Conservation (phyloP, 1,140 invertebrate genomes). For the Asbolus verrucosus region DNA sequence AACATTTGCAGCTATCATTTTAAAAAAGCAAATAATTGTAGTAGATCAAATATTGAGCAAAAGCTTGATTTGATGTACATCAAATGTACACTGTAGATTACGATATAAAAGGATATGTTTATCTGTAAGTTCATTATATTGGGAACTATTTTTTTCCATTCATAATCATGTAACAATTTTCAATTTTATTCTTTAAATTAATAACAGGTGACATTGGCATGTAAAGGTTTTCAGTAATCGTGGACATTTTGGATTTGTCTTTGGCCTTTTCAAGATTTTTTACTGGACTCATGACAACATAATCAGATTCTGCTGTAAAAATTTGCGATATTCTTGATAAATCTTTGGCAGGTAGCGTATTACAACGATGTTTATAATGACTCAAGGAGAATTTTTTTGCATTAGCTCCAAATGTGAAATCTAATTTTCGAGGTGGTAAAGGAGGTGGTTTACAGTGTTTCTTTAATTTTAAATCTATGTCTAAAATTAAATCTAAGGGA, state of each 20-base stretch:
- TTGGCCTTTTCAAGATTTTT: constrained; percentile 42
- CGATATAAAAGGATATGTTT: no score
- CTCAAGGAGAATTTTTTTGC: constrained; percentile 8
- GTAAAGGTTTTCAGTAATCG: constrained; percentile 55
- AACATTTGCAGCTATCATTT: no score
- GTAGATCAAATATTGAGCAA: no score
- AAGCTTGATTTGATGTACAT: no score
- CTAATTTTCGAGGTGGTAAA: constrained; percentile 56
- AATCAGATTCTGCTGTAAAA: constrained; percentile 57
- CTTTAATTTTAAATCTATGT: constrained; percentile 34
- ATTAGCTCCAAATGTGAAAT: constrained; percentile 26
- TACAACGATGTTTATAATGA: constrained; percentile 55
- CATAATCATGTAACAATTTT: constrained; percentile 60
- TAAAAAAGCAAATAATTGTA: no score
- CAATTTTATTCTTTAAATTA: constrained; percentile 55
- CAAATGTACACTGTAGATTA: no score
- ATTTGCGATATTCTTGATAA: constrained; percentile 57
- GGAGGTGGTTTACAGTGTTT: constrained; percentile 56
- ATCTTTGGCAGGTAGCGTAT: constrained; percentile 59
- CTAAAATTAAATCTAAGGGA: constrained; percentile 57
- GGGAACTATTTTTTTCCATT: constrained; percentile 52
- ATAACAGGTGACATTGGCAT: constrained; percentile 59
- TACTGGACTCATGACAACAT: constrained; percentile 60
- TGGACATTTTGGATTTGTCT: constrained; percentile 44
- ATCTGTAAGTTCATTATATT: no score